Evolutionary conservation across 1,140 invertebrate genomes (phyloP), one percentile per base, ranked within the genome.

Genomic region (Hestina assimilis): DNA sequence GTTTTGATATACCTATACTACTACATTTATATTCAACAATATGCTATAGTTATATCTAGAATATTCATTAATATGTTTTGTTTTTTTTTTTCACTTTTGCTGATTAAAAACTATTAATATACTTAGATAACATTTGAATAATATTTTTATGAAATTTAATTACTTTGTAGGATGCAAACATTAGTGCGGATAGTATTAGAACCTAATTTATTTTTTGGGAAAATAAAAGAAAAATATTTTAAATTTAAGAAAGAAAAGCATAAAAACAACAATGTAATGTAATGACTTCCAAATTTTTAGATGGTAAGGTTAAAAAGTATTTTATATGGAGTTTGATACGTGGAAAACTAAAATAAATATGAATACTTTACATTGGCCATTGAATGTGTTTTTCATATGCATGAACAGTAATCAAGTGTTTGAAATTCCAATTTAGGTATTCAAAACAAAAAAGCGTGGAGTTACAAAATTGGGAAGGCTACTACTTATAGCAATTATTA

Each of bases 401-500:
- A 38, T 19, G 19, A 0, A 17, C 33, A 38, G 5, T 19, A 17
- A 20, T 38, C n/a, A n/a, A n/a, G n/a, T 38, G 8, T 19, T 19
- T 9, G 6, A 19, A 31, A 31, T 9, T 38, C 19, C 15, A 38
- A 38, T 19, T 8, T 7, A 17, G 9, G 17, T n/a, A 38, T 33
- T 38, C 19, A 38, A 19, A 38, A 38, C 15, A 33, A 14, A 33
- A 33, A 33, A 5, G 31, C 31, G 31, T 33, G 8, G 12, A 31
- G 11, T 38, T n/a, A 5, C 11, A 38, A 35, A 38, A 3, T n/a
- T 19, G 9, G 9, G 15, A 9, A 9, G 2, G 12, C 9, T 21
- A 23, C 11, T 26, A 11, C 4, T 9, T n/a, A n/a, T n/a, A n/a
- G n/a, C n/a, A 15, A 21, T 74, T 75, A 71, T 74, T 78, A 76